Conservation (phyloP, 1,140 invertebrate genomes). For the Aphaenogaster ashmeadi region DNA sequence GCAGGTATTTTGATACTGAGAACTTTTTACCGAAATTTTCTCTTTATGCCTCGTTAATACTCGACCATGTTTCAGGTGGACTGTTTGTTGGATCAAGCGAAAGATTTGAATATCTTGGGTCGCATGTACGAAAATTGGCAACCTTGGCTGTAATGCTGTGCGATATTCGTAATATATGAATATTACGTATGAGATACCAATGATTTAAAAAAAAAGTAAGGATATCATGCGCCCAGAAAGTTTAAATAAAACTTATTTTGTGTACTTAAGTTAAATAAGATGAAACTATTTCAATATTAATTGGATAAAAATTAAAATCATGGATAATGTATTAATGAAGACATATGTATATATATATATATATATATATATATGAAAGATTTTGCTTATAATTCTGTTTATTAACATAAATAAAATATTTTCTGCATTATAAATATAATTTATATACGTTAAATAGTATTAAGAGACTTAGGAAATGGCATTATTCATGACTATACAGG, state of each 20-base stretch:
- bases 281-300: not conserved
- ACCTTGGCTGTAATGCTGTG: conserved; percentile 70
- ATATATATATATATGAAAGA: not conserved
- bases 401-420: conserved; percentile 31
- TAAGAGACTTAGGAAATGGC: not conserved
- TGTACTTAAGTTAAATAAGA: not conserved
- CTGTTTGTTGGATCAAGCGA: conserved; percentile 84
- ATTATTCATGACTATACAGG: not conserved
- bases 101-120: conserved; percentile 84
- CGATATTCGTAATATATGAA: not conserved
- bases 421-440: not conserved
- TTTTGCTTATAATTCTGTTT: not conserved
- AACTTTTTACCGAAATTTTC: conserved; percentile 11
- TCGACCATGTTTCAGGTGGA: conserved; percentile 77
- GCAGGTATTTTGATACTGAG: conserved; percentile 79
- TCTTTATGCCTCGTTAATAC: not conserved
- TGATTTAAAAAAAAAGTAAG: not conserved
- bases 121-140: conserved; percentile 80
- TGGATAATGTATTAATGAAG: conserved; percentile 3
- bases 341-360: not conserved
- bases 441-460: not conserved
- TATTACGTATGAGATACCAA: not conserved
- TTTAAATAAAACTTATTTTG: not conserved
- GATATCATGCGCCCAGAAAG: not conserved
- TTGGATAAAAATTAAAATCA: conserved; percentile 1